Base-by-base conservation (phyloP, 2,797 vertebrate species). In the Pelobates cultripes region DNA sequence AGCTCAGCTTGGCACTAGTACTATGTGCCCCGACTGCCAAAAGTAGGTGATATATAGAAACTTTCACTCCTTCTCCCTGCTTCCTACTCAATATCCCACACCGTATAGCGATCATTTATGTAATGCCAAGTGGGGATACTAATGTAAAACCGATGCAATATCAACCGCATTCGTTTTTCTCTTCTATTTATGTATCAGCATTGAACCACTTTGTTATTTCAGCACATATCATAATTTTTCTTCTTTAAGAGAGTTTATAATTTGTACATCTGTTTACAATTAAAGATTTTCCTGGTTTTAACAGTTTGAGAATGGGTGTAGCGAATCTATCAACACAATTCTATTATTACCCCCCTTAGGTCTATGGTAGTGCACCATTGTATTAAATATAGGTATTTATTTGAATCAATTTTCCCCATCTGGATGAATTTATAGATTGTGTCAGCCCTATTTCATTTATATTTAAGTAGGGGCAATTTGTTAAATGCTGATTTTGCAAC, bases 21-120 rank as follows among this genome's bases (percentile, higher is more conserved):
- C 28, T 70, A 84, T 75, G 51, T 72, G 68, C 47, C 67, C 70
- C 67, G 73, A 75, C 77, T 79, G 82, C 82, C 77, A 80, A 71
- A 80, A 80, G 64, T 57, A 75, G 67, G 67, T 71, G 43, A 76
- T 70, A 79, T 75, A 76, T 60, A 72, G 73, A 83, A 70, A 66
- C 41, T 75, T 51, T 14, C 73, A 71, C 77, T 79, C 57, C 51
- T 72, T 12, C 71, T n/a, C 70, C 45, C 69, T 40, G 45, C 68
- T 79, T 80, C 63, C 68, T 76, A 71, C 60, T 75, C 60, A 5
- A 66, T 79, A 68, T 76, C 67, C 82, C 77, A 71, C 68, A 84
- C 72, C 72, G 55, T 80, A 64, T 28, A 44, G 67, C n/a, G 61
- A 80, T 75, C 77, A 75, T 79, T 80, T 84, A 79, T 79, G 41